Evolutionary conservation across 2,888 invertebrate genomes (phyloP).

Genomic region (Dascillus cervinus): DNA sequence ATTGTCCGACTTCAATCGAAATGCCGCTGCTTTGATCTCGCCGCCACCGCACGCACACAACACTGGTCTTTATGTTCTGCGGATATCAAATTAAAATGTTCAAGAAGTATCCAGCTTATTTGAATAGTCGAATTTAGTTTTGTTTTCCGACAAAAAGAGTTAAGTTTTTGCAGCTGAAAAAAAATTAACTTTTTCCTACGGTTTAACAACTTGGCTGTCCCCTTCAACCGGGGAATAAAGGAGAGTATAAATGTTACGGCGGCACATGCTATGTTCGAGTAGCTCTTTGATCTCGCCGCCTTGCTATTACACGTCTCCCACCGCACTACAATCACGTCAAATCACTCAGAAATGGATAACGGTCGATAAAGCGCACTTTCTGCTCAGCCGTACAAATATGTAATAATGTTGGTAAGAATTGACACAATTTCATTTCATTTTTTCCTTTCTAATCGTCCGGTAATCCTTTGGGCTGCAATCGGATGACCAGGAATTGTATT

Average conservation of each 20-base stretch:
- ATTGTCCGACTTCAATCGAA: slow-evolving; percentile 28
- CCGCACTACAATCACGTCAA: slow-evolving; percentile 4
- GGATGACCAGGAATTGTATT: too few relatives aligned
- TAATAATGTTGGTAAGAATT: too few relatives aligned
- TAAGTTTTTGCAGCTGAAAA: too few relatives aligned
- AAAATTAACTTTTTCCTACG: too few relatives aligned
- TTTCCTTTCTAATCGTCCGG: too few relatives aligned
- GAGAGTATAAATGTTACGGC: slow-evolving; percentile 5
- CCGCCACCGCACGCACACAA: slow-evolving; percentile 21
- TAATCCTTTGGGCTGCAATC: too few relatives aligned
- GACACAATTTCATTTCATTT: too few relatives aligned
- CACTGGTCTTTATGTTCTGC: slow-evolving; percentile 9
- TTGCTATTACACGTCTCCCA: slow-evolving; percentile 1
- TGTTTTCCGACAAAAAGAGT: too few relatives aligned
- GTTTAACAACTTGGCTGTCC: too few relatives aligned
- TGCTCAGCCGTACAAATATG: too few relatives aligned
- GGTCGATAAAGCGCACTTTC: slow-evolving; percentile 4
- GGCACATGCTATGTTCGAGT: slow-evolving; percentile 5
- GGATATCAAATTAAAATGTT: slow-evolving; percentile 8
- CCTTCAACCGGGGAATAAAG: slow-evolving; percentile 1
- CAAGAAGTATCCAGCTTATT: too few relatives aligned
- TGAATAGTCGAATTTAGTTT: too few relatives aligned
- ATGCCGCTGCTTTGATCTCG: slow-evolving; percentile 26
- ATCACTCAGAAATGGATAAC: slow-evolving; percentile 7
- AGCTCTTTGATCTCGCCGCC: slow-evolving; percentile 5